Evolutionary conservation across 2,888 invertebrate genomes (phyloP), one percentile per base, ranked within the genome.

Genomic region (Physocephala rufipes): DNA sequence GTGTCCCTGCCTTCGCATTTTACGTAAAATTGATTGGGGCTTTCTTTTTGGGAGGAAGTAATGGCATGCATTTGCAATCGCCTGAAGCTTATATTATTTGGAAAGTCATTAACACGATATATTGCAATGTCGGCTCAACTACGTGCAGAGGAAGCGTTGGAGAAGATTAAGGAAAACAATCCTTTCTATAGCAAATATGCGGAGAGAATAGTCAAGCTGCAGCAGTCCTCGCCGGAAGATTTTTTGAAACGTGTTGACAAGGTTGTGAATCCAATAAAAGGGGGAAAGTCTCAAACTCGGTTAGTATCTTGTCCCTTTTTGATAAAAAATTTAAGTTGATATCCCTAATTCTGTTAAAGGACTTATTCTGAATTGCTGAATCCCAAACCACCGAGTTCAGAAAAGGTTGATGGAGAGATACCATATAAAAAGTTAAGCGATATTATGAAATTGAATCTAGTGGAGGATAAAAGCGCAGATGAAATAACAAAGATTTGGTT

Each of bases 151-250:
- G 87, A 89, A 79, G 87, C 84, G 1, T 74, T 89, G 3, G 88
- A 89, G 19, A 85, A 88, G 19, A 77, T 90, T 7, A 85, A 85
- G 62, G 85, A 87, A 58, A 85, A 82, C 4, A 95, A 95, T 86
- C 94, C 95, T 0, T 95, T 92, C 82, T 95, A 88, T 79, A 91
- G 91, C 21, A 95, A 95, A 81, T 95, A 95, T 86, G 91, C 93
- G 0, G 86, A 88, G 1, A 93, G 94, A 83, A 93, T 95, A 75
- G 89, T 92, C 0, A 87, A 89, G 73, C 82, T 94, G 24, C 93
- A 94, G 82, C 87, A 92, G 83, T 91, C 91, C 0, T 90, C 91
- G 2, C 93, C 94, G 0, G 91, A 92, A 77, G 93, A 93, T 82
- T 93, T 94, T 80, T 78, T 91, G 61, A 85, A 89, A 45, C 88